Base-by-base conservation (phyloP, 2,888 invertebrate species). In the Tortrix viridana region DNA sequence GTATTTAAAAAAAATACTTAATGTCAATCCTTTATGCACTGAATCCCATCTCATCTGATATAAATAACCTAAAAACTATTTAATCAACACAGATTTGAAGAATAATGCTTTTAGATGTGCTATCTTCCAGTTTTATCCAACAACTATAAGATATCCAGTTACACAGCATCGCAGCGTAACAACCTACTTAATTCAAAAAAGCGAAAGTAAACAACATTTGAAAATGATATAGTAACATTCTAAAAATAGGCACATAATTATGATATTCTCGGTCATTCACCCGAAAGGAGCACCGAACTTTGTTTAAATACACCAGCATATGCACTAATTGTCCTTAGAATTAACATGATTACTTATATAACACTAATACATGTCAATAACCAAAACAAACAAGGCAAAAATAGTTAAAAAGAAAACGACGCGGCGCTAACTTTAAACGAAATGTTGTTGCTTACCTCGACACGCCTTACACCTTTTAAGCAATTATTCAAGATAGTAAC, bases 341-440 rank as follows among this genome's bases (percentile, higher is more conserved):
- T 73, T 74, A 84, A 67, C 84, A 86, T 88, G 71, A 68, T 84
- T 66, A 70, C 78, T 86, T 88, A 88, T 73, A 82, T 86, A 88
- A 86, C 76, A 74, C 69, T 63, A 72, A 72, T 73, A 71, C 71
- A 74, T 78, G 78, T 74, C 81, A 82, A 75, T 73, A 77, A 71
- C 74, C 71, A 79, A 79, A 77, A 81, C 73, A 84, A 85, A 83
- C 79, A 79, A 68, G 67, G 65, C 71, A 67, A 68, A 68, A 64
- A 70, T 66, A 66, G 52, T 61, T 53, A 65, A 66, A 58, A 65
- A 66, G 65, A 41, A 59, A 65, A 56, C 57, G 53, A 60, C 54
- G 57, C 66, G 72, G 75, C 79, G 79, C 75, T 78, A 75, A 74
- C 66, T 73, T 77, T 76, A 65, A 48, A 66, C 56, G 52, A 65